phyloP scores from a whole-genome alignment of 2,797 vertebrate genomes.

The Sorex maritimensis region DNA sequence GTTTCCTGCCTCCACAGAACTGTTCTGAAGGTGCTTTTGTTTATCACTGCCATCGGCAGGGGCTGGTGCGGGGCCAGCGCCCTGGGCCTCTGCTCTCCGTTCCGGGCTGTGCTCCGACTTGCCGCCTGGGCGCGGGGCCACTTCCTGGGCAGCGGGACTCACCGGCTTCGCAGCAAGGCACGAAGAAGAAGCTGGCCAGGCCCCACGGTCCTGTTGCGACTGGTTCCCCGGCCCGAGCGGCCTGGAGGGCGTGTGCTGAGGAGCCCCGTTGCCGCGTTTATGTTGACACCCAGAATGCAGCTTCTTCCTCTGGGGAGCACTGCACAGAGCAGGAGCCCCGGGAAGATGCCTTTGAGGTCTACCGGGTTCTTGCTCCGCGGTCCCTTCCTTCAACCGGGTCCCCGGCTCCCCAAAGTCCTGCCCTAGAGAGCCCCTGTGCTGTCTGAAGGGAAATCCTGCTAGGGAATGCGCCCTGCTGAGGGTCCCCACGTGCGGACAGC shows the following conservation, averaged over 20 bases:
- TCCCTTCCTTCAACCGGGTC: constrained; percentile 45
- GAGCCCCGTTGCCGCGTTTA: constrained; percentile 71
- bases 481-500: constrained; percentile 62
- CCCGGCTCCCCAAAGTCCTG: constrained; percentile 58
- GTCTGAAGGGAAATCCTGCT: constrained; percentile 79
- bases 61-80: not conserved
- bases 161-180: constrained; percentile 36
- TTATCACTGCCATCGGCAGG: constrained; percentile 20
- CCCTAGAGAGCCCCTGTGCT: constrained; percentile 53
- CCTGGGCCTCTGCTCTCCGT: constrained; percentile 2
- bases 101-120: constrained; percentile 63
- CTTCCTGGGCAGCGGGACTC: constrained; percentile 61
- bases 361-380: not conserved
- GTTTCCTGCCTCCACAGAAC: constrained; percentile 79
- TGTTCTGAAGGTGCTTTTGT: constrained; percentile 52
- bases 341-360: not conserved
- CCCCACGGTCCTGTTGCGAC: constrained; percentile 47
- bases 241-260: constrained; percentile 63
- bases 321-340: not conserved
- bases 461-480: constrained; percentile 84
- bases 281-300: constrained; percentile 48
- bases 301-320: not conserved
- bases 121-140: not conserved
- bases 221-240: constrained; percentile 56
- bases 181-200: constrained; percentile 68